Evolutionary conservation across 1,140 invertebrate genomes (phyloP), one percentile per base, ranked within the genome.

Genomic region (Pygmarrhopalites habei): DNA sequence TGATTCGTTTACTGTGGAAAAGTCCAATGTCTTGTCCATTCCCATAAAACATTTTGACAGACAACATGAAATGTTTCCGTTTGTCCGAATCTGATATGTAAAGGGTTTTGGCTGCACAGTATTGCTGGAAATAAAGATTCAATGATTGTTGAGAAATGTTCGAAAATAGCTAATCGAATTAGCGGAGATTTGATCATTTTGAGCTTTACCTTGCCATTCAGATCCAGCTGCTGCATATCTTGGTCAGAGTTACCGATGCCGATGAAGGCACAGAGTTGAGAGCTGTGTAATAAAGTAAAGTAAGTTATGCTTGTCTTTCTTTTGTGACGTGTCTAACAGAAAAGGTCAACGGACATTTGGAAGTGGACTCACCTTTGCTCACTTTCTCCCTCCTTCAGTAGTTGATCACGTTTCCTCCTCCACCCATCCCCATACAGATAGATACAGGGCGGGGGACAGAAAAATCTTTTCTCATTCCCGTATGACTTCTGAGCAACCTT

Each of bases 1-100:
- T 99, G 72, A 99, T 99, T 67, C 95, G 81, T 77, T 98, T 97
- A 73, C 94, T 97, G 77, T 96, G 89, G 79, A 99, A 99, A 44
- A 96, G 88, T 44, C 97, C 97, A 73, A 99, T 95, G 75, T 98
- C 94, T 76, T 97, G 92, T 29, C 93, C 94, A 76, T 91, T 95
- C 15, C 93, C 93, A 77, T 97, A 98, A 73, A 98, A 98, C 92
- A 98, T 97, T 78, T 98, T 98, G 14, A 98, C 93, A 35, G 92
- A 90, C 2, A 99, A 81, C 91, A 98, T 97, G 76, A 99, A 99
- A 79, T 99, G 96, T 79, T 99, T 99, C 60, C 96, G 79, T 75
- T 99, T 99, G 77, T 99, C 97, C 47, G 94, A 95, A 77, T 99
- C 97, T 32, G 95, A 98, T 74, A 99, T 99, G 80, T 93, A 99